Conservation (phyloP, 2,113 vertebrate species). For the Oncorhynchus clarkii region DNA sequence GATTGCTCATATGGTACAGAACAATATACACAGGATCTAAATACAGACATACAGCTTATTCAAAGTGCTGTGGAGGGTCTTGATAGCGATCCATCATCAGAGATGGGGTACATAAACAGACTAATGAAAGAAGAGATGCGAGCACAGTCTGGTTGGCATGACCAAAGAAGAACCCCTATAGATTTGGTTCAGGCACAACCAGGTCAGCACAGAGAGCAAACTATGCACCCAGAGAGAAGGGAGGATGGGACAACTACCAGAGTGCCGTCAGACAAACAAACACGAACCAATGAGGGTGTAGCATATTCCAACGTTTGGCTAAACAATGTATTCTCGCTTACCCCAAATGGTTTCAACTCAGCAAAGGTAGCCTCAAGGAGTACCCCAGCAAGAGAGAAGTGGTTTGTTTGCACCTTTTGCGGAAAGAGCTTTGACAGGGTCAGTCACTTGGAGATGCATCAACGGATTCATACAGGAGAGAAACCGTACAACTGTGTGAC, state of each 20-base stretch:
- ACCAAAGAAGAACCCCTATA: constrained; percentile 26
- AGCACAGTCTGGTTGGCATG: constrained; percentile 28
- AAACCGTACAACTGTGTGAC: constrained; percentile 67
- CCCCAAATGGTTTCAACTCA: constrained; percentile 23
- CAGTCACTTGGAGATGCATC: constrained; percentile 77
- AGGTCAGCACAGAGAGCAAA: constrained; percentile 29
- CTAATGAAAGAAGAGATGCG: constrained; percentile 18
- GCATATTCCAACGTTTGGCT: background rate
- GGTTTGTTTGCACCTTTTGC: constrained; percentile 76
- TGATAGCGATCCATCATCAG: constrained; percentile 27
- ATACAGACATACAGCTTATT: constrained; percentile 61
- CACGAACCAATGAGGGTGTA: background rate
- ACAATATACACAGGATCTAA: constrained; percentile 41
- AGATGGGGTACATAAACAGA: constrained; percentile 36
- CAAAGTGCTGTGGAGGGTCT: constrained; percentile 61
- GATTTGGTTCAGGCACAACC: constrained; percentile 34
- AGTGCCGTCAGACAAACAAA: constrained; percentile 42
- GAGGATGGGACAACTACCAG: constrained; percentile 19
- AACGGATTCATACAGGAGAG: constrained; percentile 75
- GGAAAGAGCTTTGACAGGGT: constrained; percentile 77
- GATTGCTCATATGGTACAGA: constrained; percentile 60
- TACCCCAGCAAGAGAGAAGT: constrained; percentile 63
- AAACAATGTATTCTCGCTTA: constrained; percentile 33
- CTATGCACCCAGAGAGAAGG: constrained; percentile 25
- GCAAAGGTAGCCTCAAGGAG: constrained; percentile 23